Conservation (phyloP, 2,113 vertebrate species). For the Oreochromis tanganicae region DNA sequence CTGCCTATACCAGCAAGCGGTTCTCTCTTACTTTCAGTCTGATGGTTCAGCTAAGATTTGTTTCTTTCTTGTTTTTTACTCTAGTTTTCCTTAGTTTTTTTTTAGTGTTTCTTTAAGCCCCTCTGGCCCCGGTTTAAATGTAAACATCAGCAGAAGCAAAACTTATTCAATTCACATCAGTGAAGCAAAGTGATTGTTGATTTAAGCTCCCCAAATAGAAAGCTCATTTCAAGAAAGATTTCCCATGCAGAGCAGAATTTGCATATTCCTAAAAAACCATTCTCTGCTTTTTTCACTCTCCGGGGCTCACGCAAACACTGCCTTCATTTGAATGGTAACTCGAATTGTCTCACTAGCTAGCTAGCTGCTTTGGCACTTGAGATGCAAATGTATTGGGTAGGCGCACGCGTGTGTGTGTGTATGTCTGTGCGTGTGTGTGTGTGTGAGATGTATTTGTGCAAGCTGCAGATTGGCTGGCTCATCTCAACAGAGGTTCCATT, state of each 20-base stretch:
- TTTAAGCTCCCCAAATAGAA: conserved; percentile 87
- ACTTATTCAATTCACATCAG: conserved; percentile 52
- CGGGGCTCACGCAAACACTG: conserved; percentile 44
- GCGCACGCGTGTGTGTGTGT: not conserved
- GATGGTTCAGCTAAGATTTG: not conserved
- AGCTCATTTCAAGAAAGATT: conserved; percentile 85
- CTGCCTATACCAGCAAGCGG: not conserved
- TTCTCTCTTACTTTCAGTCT: not conserved
- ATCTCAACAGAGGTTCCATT: conserved; percentile 70
- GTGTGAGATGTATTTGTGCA: conserved; percentile 60
- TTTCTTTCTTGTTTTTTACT: not conserved
- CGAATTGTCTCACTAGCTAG: conserved; percentile 43
- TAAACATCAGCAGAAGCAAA: conserved; percentile 13
- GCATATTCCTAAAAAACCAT: conserved; percentile 57
- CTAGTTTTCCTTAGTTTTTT: not conserved
- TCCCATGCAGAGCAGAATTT: conserved; percentile 78
- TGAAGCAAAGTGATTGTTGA: conserved; percentile 74
- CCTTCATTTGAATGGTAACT: conserved; percentile 69
- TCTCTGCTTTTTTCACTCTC: conserved; percentile 73
- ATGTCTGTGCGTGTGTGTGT: not conserved
- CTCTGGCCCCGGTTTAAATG: not conserved
- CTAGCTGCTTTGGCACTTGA: conserved; percentile 47
- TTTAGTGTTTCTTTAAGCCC: not conserved
- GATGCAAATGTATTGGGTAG: conserved; percentile 42
- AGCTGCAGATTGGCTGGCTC: conserved; percentile 69